Evolutionary conservation across 2,888 invertebrate genomes (phyloP).

Genomic region (Atrina japonica): DNA sequence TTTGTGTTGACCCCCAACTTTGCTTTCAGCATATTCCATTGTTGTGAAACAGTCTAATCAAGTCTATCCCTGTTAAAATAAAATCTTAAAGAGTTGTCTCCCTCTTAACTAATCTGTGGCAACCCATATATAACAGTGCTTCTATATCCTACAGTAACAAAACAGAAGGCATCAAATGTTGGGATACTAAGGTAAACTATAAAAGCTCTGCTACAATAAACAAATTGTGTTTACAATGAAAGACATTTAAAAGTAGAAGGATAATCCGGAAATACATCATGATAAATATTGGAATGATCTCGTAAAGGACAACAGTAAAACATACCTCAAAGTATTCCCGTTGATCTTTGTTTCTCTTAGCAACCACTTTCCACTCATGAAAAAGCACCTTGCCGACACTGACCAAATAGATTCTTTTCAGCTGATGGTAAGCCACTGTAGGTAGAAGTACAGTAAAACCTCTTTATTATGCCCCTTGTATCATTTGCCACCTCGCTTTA

Average conservation of each 20-base stretch:
- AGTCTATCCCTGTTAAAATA: too few species aligned
- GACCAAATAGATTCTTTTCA: conserved; percentile 76
- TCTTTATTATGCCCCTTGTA: too few species aligned
- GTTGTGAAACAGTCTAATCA: too few species aligned
- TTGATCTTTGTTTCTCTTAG: conserved; percentile 77
- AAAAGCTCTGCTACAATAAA: not conserved
- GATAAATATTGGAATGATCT: not conserved
- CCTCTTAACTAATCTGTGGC: too few species aligned
- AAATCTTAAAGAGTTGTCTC: too few species aligned
- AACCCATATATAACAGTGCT: not conserved
- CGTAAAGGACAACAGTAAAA: not conserved
- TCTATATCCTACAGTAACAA: too few species aligned
- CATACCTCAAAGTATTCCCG: conserved; percentile 80
- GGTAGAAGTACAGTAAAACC: too few species aligned
- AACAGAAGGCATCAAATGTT: not conserved
- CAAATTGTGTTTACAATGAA: not conserved
- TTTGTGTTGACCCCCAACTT: too few species aligned
- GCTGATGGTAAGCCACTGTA: conserved; percentile 78
- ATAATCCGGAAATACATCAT: not conserved
- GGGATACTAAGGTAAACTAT: not conserved
- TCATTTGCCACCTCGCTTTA: too few species aligned
- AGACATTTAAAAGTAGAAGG: not conserved
- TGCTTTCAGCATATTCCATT: too few species aligned
- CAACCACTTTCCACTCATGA: conserved; percentile 78
- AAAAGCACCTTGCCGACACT: conserved; percentile 77